phyloP scores from a whole-genome alignment of 1,140 invertebrate genomes.

The Zaprionus davidi region DNA sequence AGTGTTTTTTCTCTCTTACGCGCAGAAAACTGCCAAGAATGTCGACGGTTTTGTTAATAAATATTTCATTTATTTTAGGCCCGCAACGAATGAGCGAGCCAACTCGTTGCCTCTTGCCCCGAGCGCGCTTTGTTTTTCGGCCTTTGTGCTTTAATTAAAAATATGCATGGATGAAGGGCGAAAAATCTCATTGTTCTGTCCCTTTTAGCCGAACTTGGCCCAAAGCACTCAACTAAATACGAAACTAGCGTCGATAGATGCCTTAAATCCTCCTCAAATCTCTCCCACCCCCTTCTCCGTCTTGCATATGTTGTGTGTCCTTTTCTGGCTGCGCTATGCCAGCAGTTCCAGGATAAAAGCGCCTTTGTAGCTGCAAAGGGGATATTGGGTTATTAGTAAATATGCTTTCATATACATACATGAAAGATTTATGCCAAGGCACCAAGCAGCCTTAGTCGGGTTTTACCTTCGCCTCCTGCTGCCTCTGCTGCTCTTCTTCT shows the following conservation, averaged over 20 bases:
- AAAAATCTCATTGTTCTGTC: constrained; percentile 27
- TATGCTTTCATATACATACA: constrained; percentile 73
- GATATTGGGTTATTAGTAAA: constrained; percentile 81
- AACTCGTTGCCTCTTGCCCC: constrained; percentile 15
- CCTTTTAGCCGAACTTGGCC: constrained; percentile 41
- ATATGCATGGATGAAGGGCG: constrained; percentile 71
- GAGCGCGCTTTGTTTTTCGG: constrained; percentile 65
- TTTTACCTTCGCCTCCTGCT: neutral
- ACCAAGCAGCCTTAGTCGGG: constrained; percentile 23
- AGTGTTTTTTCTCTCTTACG: constrained; percentile 60
- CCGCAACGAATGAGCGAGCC: constrained; percentile 49
- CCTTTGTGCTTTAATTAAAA: constrained; percentile 80
- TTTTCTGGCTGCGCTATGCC: constrained; percentile 53
- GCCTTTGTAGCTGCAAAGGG: constrained; percentile 55
- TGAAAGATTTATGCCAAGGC: constrained; percentile 75
- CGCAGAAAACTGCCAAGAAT: constrained; percentile 74
- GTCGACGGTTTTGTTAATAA: constrained; percentile 76
- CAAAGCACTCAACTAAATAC: constrained; percentile 78
- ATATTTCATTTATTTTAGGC: constrained; percentile 79
- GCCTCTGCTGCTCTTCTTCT: neutral
- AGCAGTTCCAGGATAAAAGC: constrained; percentile 30
- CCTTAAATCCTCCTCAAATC: constrained; percentile 8
- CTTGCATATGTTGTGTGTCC: constrained; percentile 33
- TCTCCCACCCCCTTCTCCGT: neutral
- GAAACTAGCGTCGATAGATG: constrained; percentile 64